phyloP scores from a whole-genome alignment of 2,113 vertebrate species.

The Tamias sibiricus region DNA sequence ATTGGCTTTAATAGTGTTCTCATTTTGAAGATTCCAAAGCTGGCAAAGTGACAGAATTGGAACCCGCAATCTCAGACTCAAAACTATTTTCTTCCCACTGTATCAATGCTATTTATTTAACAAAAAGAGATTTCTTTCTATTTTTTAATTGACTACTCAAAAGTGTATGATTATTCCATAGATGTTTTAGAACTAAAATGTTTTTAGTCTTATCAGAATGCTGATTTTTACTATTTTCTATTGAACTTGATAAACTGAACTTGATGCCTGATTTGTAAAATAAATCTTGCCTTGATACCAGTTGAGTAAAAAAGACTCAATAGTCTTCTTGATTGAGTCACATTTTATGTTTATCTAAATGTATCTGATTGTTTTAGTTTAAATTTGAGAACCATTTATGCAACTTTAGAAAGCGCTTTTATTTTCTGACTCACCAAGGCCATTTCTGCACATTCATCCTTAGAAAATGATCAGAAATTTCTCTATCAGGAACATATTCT shows the following conservation, averaged over 20 bases:
- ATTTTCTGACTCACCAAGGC: neutral
- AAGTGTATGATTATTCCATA: neutral
- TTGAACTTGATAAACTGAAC: neutral
- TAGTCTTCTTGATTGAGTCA: neutral
- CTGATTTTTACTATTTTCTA: neutral
- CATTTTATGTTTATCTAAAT: neutral
- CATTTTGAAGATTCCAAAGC: neutral
- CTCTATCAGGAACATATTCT: neutral
- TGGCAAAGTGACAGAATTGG: neutral
- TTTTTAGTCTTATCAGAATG: neutral
- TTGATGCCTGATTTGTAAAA: neutral
- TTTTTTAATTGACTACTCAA: constrained; percentile 1
- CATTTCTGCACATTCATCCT: neutral
- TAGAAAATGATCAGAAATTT: neutral
- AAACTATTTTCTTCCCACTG: neutral
- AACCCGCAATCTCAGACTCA: neutral
- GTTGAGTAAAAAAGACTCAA: neutral
- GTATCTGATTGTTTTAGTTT: constrained; percentile 21
- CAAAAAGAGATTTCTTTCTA: neutral
- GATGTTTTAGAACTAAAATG: neutral
- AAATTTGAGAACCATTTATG: neutral
- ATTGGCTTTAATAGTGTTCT: neutral
- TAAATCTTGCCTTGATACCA: neutral
- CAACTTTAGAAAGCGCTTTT: neutral
- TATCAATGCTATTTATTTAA: neutral